Evolutionary conservation across 2,888 invertebrate genomes (phyloP).

Genomic region (Tachina grossa): DNA sequence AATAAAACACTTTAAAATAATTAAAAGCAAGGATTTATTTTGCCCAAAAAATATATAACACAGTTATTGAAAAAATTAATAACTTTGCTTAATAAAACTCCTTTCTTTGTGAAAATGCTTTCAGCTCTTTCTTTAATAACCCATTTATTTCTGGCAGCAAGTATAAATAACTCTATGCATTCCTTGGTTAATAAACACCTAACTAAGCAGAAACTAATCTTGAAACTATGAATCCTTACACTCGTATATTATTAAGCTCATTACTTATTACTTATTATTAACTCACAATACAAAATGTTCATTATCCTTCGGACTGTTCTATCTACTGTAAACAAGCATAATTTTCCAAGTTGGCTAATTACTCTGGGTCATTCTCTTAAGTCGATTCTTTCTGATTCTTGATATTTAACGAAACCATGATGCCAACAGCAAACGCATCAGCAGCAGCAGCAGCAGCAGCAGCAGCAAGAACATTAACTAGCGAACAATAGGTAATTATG

Average conservation of each 20-base stretch:
- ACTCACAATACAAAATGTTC: conserved; percentile 16
- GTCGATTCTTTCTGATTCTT: background rate
- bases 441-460: background rate
- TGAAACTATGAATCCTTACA: conserved; percentile 5
- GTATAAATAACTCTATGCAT: background rate
- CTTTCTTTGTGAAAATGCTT: too few relatives aligned
- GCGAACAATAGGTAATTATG: conserved; percentile 54
- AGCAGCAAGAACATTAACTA: background rate
- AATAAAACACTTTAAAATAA: too few relatives aligned
- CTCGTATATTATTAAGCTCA: conserved; percentile 5
- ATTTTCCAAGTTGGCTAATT: conserved; percentile 50
- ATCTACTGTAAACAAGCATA: background rate
- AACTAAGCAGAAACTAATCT: conserved; percentile 11
- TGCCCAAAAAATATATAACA: too few relatives aligned
- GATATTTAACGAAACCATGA: background rate
- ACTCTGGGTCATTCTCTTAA: conserved; percentile 37
- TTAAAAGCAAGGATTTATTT: too few relatives aligned
- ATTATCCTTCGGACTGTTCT: background rate
- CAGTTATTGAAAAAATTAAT: too few relatives aligned
- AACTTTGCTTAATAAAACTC: too few relatives aligned
- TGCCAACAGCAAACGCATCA: too few relatives aligned
- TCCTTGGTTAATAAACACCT: conserved; percentile 10
- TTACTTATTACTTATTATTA: background rate
- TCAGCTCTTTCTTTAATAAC: background rate
- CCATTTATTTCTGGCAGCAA: background rate